Base-by-base conservation (phyloP, 2,797 vertebrate species). In the Chrysolophus pictus region DNA sequence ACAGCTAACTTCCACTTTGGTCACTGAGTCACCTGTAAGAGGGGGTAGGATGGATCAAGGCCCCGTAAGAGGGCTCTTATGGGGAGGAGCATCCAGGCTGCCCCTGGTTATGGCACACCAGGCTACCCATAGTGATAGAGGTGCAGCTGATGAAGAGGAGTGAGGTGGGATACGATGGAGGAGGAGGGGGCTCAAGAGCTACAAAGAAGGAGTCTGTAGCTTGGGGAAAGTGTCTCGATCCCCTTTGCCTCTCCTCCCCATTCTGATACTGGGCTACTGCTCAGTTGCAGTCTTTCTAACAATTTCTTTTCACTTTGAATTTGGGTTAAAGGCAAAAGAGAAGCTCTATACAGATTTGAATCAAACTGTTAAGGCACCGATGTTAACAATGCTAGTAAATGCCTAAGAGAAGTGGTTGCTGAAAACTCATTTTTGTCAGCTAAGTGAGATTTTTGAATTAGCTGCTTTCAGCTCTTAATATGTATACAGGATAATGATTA, bases 61-160 rank as follows among this genome's bases (percentile, higher is more conserved):
- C 9, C 3, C 6, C 14, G 6, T 35, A 9, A 51, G 24, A 56
- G 7, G 7, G 31, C 3, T 6, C 3, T 4, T 6, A 14, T 1
- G 2, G 44, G 23, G 10, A 26, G 13, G 15, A 68, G 33, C 6
- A 9, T 44, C 15, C 17, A 18, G 23, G n/a, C 14, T 56, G 10
- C 5, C 44, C 4, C 4, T 21, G 10, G 22, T 19, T 4, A 19
- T 53, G 0, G 1, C 5, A 13, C 23, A 37, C 3, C 2, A 6
- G 10, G 4, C 18, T 72, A 9, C 26, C 29, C 46, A 2, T 11
- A 15, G 37, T 56, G n/a, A 46, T 15, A 35, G 35, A 35, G 59
- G 33, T 3, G 10, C 59, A 35, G 23, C 17, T 21, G 5, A 26
- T 46, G 0, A 1, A 5, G 42, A 53, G 35, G 33, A 58, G 42